A percentile compares a stretch with the other conserved stretches of the same genome.
Evolutionary conservation across 2,797 vertebrate species (phyloP).

Genomic region (Cercopithecus hamlyni): DNA sequence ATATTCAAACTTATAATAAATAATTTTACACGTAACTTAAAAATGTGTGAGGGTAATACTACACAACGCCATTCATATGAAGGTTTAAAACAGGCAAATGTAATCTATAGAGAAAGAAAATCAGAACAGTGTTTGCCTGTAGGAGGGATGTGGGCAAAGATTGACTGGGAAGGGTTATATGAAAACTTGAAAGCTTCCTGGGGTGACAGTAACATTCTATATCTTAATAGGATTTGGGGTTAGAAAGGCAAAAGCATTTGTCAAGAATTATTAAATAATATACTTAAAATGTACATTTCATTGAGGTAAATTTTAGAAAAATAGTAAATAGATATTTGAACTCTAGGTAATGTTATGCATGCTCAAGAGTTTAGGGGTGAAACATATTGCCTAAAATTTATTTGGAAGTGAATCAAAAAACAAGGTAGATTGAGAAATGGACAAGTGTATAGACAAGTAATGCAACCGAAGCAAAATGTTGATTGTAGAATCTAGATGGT

Average conservation of each 20-base stretch:
- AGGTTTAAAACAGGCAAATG: slow-evolving; percentile 12
- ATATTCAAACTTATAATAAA: slow-evolving; percentile 10
- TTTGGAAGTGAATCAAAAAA: slow-evolving; percentile 36
- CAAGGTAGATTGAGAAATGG: not conserved
- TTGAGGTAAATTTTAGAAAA: slow-evolving; percentile 11
- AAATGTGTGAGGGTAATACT: not conserved
- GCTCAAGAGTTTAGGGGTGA: not conserved
- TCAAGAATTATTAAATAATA: not conserved
- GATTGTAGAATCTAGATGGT: not conserved
- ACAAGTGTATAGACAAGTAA: not conserved
- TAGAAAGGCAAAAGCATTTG: not conserved
- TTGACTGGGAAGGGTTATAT: not conserved
- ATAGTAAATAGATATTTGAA: slow-evolving; percentile 33
- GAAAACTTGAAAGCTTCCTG: not conserved
- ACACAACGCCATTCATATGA: not conserved
- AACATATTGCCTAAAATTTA: not conserved
- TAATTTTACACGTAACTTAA: not conserved
- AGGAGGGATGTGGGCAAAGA: not conserved
- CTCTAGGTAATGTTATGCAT: not conserved
- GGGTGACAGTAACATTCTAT: not conserved
- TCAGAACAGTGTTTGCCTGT: not conserved
- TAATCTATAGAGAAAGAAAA: not conserved
- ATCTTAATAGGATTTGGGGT: not conserved
- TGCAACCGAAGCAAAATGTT: not conserved
- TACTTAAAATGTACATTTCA: slow-evolving; percentile 7